Base-by-base conservation (phyloP, 2,797 vertebrate species). In the Melanotaenia pygmaea region DNA sequence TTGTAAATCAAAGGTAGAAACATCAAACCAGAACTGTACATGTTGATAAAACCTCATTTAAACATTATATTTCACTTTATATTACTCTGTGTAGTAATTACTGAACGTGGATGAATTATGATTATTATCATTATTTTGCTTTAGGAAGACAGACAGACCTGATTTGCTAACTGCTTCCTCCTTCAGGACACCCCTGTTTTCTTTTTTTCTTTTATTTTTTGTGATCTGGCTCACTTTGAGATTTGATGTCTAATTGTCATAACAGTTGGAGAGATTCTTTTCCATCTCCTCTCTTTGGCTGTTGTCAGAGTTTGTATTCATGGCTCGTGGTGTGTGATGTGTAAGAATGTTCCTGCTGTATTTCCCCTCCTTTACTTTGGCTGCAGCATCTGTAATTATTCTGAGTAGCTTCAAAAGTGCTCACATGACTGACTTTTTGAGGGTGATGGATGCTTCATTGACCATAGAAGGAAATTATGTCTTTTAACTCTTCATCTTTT, bases 371-470 rank as follows among this genome's bases (percentile, higher is more conserved):
- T 68, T 58, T 51, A 4, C 50, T 77, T 45, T 38, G 72, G 64
- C 57, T 28, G 16, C 68, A 0, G 40, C 12, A 20, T 75, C 82
- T 88, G 77, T 87, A 84, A 90, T 90, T 85, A 85, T 9, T 43
- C 74, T 13, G 57, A 67, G 40, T 72, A 9, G 57, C 78, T 86
- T 75, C 78, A 77, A 64, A 82, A 80, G 76, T 2, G 61, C 58
- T 80, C 70, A 58, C 43, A 72, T 80, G 69, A 77, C 73, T 73
- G 67, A 72, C 71, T 40, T 74, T 70, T 69, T 73, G 74, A 53
- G 79, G 88, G 32, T 34, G 20, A 34, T 3, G 72, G 80, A 71
- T 59, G 54, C 16, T 74, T 20, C 30, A 26, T 56, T 37, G 59
- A 75, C 59, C 72, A 34, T 5, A 68, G 47, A 43, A 65, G 70